phyloP scores from a whole-genome alignment of 2,888 invertebrate species.

The Cephus runcator region DNA sequence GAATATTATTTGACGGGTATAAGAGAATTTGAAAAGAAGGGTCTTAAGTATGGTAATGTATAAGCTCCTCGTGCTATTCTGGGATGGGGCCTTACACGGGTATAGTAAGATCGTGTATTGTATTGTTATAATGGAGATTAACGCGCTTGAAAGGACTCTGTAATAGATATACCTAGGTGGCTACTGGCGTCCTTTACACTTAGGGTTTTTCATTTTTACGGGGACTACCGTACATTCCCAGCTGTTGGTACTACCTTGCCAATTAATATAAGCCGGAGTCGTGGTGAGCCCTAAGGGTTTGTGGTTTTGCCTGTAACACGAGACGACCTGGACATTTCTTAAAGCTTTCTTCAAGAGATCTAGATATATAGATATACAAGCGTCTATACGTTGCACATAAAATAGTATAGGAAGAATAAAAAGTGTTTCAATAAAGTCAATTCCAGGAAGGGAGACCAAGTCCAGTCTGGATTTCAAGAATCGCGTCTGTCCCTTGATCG shows the following conservation, averaged over 20 bases:
- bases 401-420: background rate
- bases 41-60: background rate
- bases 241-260: background rate
- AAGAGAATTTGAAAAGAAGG: background rate
- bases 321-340: background rate
- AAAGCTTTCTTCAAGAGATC: background rate
- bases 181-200: background rate
- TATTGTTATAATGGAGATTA: constrained; percentile 32
- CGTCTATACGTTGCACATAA: background rate
- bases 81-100: background rate
- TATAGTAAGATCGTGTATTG: background rate
- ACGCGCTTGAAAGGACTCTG: constrained; percentile 37
- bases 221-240: background rate
- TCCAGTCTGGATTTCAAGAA: constrained; percentile 50
- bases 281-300: background rate
- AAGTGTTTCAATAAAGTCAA: constrained; percentile 4
- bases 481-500: constrained; percentile 41
- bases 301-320: background rate
- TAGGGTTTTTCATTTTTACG: background rate
- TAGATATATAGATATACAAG: background rate
- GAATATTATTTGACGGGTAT: background rate
- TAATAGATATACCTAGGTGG: constrained; percentile 40
- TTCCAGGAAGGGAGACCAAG: constrained; percentile 38
- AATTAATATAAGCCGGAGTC: background rate
- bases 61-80: background rate